phyloP scores from a whole-genome alignment of 2,888 invertebrate species.

The Patella caerulea region DNA sequence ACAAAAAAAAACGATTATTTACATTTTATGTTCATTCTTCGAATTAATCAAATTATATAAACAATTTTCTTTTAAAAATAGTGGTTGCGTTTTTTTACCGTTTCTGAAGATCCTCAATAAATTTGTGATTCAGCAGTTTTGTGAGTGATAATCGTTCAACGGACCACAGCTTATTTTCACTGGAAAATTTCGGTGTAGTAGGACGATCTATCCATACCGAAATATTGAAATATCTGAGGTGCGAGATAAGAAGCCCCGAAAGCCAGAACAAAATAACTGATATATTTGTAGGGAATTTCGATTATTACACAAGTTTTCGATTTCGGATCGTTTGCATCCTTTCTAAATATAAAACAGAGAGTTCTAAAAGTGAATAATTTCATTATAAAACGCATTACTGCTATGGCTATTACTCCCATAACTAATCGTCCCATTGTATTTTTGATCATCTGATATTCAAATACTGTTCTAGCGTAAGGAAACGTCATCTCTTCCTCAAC shows the following conservation, averaged over 20 bases:
- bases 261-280: constrained; percentile 85
- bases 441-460: constrained; percentile 75
- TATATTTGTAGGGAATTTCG: constrained; percentile 87
- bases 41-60: no score
- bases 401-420: constrained; percentile 83
- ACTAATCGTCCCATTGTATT: constrained; percentile 75
- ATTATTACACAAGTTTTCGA: constrained; percentile 75
- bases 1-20: no score
- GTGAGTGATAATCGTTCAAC: no score
- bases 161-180: no score
- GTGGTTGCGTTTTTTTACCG: no score
- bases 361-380: constrained; percentile 81
- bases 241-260: constrained; percentile 83
- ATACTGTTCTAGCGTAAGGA: constrained; percentile 85
- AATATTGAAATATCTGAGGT: constrained; percentile 83
- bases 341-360: constrained; percentile 80
- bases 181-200: constrained; percentile 87
- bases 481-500: constrained; percentile 73
- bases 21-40: no score
- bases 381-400: constrained; percentile 78
- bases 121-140: no score
- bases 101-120: no score
- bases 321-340: constrained; percentile 78
- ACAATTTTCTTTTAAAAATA: no score
- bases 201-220: constrained; percentile 85